Base-by-base conservation (phyloP, 2,888 invertebrate genomes). In the Suillia variegata region DNA sequence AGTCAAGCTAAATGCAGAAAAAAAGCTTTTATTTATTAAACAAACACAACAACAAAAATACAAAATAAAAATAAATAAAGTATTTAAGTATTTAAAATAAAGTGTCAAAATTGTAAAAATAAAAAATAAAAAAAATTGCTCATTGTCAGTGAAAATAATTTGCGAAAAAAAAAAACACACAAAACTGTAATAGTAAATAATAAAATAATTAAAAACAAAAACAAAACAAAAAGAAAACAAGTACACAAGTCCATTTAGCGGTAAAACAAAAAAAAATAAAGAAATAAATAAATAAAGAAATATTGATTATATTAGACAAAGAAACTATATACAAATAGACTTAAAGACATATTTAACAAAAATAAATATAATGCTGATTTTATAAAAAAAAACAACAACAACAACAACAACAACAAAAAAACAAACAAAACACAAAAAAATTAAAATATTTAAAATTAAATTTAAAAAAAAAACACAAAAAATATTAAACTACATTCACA, bases 31-130 rank as follows among this genome's bases (percentile, higher is more conserved):
- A 26, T 26, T 26, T 26, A 26, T n/a, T 54, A 55, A 56, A 60
- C 56, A 49, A 58, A 38, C 53, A 38, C 48, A 18, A 17, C 56
- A 65, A 59, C 55, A 61, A 63, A 53, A 61, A 51, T 61, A 62
- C 49, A 59, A 59, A 50, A 33, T 54, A 54, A 57, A 56, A 49
- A 26, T 10, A 33, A 24, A 56, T 26, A 49, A 21, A 24, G 34
- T 21, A 49, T 20, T 38, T 26, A 21, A 59, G 38, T 55, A 33
- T 56, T 55, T 56, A 62, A 56, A 57, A 54, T 53, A 56, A 48
- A 49, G 59, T 26, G 50, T 42, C 47, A 2, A 33, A 12, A 33
- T 20, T 33, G 18, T 24, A 8, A 21, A 54, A 5, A 33, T 20
- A 10, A 50, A 3, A 51, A 12, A 56, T n/a, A n/a, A n/a, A n/a